Base-by-base conservation (phyloP, 2,113 vertebrate species). In the Xenotilapia longispinis region DNA sequence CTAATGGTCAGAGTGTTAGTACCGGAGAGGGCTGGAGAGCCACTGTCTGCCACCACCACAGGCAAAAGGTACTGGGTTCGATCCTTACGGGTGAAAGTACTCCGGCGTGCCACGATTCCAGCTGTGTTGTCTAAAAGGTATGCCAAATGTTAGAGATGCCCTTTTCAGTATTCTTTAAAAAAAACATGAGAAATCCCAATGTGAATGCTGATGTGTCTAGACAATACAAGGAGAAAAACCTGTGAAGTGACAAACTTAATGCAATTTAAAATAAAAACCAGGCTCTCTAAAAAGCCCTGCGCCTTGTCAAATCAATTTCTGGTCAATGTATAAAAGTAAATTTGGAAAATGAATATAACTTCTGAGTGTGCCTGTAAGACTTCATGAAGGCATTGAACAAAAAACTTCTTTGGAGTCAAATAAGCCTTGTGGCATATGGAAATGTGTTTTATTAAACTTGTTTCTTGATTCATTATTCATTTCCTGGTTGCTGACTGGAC, bases 111-210 rank as follows among this genome's bases (percentile, higher is more conserved):
- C 89, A 98, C 93, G 88, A 99, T 96, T 81, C 95, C 93, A 14
- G 98, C 98, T 38, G 98, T 98, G 87, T 99, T 98, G 96, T 99
- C 98, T 99, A 6, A 73, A 89, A 87, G 49, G 4, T 5, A 83
- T 40, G 60, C 19, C 9, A 63, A 63, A 33, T 84, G 7, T 12
- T 9, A 79, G 31, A 81, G 55, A 23, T 40, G 53, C 19, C 31
- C 19, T 85, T 73, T 60, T 88, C 21, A 81, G n/a, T 23, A 6
- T 11, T 53, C 40, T 86, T 63, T 63, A 36, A 45, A 23, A 82
- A 33, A 31, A 83, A 36, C 40, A 70, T 5, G 17, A 54, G 42
- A 3, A 6, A 17, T 31, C 45, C 5, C 14, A 12, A 9, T 26
- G 49, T n/a, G 81, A 87, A 51, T 51, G 1, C 4, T 51, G 73